These are phyloP conservation scores for Anguilla pacifica DNA, from an alignment of 2,797 vertebrate species.

Conservation along the genomic window DNA sequence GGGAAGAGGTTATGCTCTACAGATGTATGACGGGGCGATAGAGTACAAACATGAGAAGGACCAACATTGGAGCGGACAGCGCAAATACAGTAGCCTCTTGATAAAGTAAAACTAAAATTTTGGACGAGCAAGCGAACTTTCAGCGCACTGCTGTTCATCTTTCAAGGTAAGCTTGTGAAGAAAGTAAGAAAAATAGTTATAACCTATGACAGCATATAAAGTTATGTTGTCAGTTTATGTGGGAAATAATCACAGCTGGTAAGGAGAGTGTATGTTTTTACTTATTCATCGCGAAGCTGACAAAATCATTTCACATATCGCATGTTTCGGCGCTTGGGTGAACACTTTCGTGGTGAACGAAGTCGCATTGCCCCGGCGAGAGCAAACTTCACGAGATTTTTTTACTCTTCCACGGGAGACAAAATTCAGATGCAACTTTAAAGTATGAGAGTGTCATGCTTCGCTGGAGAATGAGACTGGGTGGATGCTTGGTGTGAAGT, in stretches of 20 bases:
- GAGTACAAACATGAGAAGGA: constrained; percentile 40
- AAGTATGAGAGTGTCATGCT: constrained; percentile 35
- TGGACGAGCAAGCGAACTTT: constrained; percentile 35
- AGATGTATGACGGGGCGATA: constrained; percentile 39
- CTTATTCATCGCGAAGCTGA: not conserved
- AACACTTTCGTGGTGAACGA: not conserved
- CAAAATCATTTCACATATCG: not conserved
- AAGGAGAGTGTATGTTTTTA: not conserved
- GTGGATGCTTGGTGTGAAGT: constrained; percentile 32
- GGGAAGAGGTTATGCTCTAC: not conserved
- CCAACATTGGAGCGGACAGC: constrained; percentile 54
- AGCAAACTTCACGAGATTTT: not conserved
- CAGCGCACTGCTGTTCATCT: constrained; percentile 33
- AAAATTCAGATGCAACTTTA: constrained; percentile 28
- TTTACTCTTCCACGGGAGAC: not conserved
- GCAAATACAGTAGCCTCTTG: constrained; percentile 24
- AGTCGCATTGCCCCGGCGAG: not conserved
- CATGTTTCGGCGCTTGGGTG: not conserved
- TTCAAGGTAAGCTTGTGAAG: constrained; percentile 53
- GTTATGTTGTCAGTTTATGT: not conserved
- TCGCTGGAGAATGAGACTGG: constrained; percentile 54
- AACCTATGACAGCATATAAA: not conserved
- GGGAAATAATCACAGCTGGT: not conserved
- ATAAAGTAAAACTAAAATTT: constrained; percentile 59
- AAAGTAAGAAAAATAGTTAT: not conserved